Base-by-base conservation (phyloP, 2,113 vertebrate genomes). In the Ramphastos sulfuratus region DNA sequence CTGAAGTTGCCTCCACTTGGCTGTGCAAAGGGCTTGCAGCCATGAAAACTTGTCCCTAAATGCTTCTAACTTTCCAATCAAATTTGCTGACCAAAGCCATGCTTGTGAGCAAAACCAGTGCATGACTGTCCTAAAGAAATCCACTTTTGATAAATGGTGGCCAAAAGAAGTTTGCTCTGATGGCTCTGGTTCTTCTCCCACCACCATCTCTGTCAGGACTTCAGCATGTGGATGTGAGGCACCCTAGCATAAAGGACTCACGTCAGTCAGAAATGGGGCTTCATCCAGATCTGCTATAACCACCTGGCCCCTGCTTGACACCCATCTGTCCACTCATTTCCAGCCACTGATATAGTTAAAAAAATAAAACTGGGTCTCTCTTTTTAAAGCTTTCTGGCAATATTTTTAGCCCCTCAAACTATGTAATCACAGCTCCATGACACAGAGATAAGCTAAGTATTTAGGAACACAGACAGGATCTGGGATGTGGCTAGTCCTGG, bases 381-480 rank as follows among this genome's bases (percentile, higher is more conserved):
- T 72, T 96, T 77, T 69, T 31, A 64, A 87, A 85, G 89, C 58
- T 88, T 91, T 91, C 87, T 91, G 94, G 91, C 94, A 74, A 85
- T 95, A 81, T 72, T 93, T 92, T 87, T 74, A 89, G 75, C 25
- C 60, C 56, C 69, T 92, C 2, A 1, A 89, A 71, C 94, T 92
- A 5, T 82, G 84, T 30, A 87, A 95, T 94, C 87, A 63, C 84
- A 79, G 74, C 92, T 87, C 79, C 82, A 65, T 48, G 87, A 91
- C 95, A 87, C 48, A 44, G 54, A 91, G 89, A 95, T 95, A 93
- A 92, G 85, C 54, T 55, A 17, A 93, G 76, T 64, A 67, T 92
- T 91, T 56, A 71, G 89, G 89, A 94, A 58, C 75, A 89, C 58
- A 83, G 85, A 63, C 3, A 1, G 77, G 46, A 24, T 82, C 59